Evolutionary conservation across 2,797 vertebrate genomes (phyloP).

Genomic region (Karalla daura): DNA sequence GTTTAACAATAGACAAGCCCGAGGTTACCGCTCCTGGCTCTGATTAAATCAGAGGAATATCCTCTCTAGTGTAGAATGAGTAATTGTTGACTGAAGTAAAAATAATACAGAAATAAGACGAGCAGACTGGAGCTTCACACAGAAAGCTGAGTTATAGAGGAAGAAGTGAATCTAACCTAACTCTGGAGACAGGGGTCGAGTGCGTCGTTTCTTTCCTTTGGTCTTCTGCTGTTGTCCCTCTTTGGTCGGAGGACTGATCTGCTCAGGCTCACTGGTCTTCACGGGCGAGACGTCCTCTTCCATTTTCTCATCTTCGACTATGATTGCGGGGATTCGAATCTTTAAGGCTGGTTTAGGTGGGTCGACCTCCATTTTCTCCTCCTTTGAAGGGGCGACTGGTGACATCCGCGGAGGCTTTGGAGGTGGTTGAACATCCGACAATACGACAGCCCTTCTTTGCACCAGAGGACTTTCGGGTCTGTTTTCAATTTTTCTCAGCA

Average conservation of each 20-base stretch:
- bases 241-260: conserved; percentile 43
- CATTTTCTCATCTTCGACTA: conserved; percentile 83
- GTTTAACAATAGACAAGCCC: conserved; percentile 39
- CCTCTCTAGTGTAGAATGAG: neutral
- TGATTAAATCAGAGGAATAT: conserved; percentile 5
- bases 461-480: conserved; percentile 84
- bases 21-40: neutral
- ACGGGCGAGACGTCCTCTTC: conserved; percentile 60
- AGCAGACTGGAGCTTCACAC: conserved; percentile 8
- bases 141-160: conserved; percentile 13
- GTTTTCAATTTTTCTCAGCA: conserved; percentile 78
- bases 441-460: conserved; percentile 63
- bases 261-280: conserved; percentile 59
- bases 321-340: conserved; percentile 80
- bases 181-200: conserved; percentile 92
- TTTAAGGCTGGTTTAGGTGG: conserved; percentile 50
- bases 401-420: conserved; percentile 66
- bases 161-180: conserved; percentile 81
- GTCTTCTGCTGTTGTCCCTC: conserved; percentile 80
- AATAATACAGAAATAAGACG: too few relatives aligned
- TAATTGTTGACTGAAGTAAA: conserved; percentile 9
- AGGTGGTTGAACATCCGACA: conserved; percentile 68
- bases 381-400: conserved; percentile 45
- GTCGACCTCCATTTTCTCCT: conserved; percentile 84
- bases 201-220: conserved; percentile 90